Conservation (phyloP, 2,888 invertebrate species). For the Ctena decussata region DNA sequence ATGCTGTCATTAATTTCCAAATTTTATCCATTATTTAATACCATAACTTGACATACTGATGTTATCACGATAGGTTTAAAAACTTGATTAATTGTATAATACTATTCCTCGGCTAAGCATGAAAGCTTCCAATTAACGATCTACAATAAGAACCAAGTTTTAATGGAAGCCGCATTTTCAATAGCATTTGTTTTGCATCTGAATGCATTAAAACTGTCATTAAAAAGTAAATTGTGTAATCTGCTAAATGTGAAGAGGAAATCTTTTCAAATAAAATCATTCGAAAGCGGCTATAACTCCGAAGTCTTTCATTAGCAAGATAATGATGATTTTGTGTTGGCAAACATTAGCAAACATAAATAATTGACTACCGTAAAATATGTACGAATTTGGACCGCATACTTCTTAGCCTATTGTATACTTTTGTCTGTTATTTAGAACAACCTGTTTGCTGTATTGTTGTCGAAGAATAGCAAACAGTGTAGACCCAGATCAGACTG, state of each 20-base stretch:
- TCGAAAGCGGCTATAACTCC: not conserved
- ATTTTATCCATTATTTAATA: not conserved
- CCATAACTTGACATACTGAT: not conserved
- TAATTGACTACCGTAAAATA: too few species aligned
- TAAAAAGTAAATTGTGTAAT: not conserved
- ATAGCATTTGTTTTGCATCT: not conserved
- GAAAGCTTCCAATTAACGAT: not conserved
- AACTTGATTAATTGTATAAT: not conserved
- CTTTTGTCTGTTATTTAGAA: too few species aligned
- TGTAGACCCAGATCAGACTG: too few species aligned
- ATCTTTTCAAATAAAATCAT: not conserved
- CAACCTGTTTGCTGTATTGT: too few species aligned
- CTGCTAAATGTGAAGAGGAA: not conserved
- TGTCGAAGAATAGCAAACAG: too few species aligned
- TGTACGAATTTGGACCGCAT: too few species aligned
- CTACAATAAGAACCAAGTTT: not conserved
- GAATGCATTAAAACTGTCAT: not conserved
- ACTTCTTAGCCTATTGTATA: too few species aligned
- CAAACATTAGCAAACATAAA: constrained; percentile 7
- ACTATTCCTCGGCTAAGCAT: not conserved
- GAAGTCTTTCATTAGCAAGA: not conserved
- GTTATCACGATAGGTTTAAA: not conserved
- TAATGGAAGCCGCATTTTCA: not conserved
- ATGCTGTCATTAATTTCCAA: not conserved
- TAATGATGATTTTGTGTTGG: not conserved